Evolutionary conservation across 2,888 invertebrate species (phyloP).

Genomic region (Drosophila ezoana): DNA sequence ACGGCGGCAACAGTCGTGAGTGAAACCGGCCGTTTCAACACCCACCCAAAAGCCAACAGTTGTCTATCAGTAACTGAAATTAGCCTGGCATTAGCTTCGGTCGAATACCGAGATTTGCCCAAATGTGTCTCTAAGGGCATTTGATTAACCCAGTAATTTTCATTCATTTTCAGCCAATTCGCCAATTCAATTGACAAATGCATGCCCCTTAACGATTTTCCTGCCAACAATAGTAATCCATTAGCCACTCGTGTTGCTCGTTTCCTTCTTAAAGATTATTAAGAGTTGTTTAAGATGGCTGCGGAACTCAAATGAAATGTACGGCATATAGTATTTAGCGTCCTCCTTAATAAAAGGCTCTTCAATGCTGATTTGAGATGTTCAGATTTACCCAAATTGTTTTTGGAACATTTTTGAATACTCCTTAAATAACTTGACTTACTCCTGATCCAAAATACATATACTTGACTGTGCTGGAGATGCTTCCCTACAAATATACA

Average conservation of each 20-base stretch:
- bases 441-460: no score
- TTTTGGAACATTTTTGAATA: no score
- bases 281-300: neutral
- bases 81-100: slow-evolving; percentile 26
- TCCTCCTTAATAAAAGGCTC: no score
- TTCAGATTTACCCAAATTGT: no score
- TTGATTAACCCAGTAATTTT: slow-evolving; percentile 39
- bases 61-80: slow-evolving; percentile 18
- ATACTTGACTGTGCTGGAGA: no score
- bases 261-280: neutral
- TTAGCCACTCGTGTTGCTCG: neutral
- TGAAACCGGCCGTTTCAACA: slow-evolving; percentile 66
- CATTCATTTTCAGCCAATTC: slow-evolving; percentile 36
- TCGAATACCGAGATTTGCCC: slow-evolving; percentile 17
- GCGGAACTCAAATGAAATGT: neutral
- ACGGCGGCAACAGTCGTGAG: slow-evolving; percentile 64
- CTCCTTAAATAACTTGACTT: no score
- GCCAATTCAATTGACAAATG: slow-evolving; percentile 29
- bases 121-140: slow-evolving; percentile 34
- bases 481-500: no score
- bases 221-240: slow-evolving; percentile 20
- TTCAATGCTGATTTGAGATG: no score
- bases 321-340: no score
- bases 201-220: slow-evolving; percentile 30
- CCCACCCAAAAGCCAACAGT: slow-evolving; percentile 27